phyloP scores from a whole-genome alignment of 2,113 vertebrate genomes.

The Glareola pratincola region DNA sequence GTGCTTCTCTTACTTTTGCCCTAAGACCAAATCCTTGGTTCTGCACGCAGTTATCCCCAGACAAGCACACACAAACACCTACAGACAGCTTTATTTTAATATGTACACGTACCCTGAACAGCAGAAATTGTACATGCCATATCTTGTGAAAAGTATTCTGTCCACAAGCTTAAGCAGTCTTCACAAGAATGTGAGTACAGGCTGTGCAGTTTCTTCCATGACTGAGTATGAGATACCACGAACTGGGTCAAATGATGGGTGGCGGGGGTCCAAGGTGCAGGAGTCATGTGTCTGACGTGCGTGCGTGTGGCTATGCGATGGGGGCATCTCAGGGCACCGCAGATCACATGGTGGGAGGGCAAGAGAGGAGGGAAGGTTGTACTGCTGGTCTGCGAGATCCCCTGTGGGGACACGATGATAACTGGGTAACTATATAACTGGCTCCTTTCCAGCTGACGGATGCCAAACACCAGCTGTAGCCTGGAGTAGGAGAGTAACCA shows the following conservation, averaged over 20 bases:
- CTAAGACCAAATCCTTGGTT: background rate
- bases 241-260: background rate
- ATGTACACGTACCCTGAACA: background rate
- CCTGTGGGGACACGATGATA: background rate
- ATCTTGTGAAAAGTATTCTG: background rate
- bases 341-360: background rate
- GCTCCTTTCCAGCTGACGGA: background rate
- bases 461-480: background rate
- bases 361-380: background rate
- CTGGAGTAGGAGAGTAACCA: background rate
- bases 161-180: background rate
- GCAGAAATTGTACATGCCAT: background rate
- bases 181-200: background rate
- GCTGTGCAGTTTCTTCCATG: background rate
- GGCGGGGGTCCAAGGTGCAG: background rate
- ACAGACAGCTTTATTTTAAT: background rate
- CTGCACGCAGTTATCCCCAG: background rate
- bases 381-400: background rate
- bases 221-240: background rate
- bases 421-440: background rate
- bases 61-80: background rate
- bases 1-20: background rate
- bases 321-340: background rate
- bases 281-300: background rate
- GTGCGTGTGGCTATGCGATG: accelerated